Base-by-base conservation (phyloP, 2,888 invertebrate species). In the Cryptops parisi region DNA sequence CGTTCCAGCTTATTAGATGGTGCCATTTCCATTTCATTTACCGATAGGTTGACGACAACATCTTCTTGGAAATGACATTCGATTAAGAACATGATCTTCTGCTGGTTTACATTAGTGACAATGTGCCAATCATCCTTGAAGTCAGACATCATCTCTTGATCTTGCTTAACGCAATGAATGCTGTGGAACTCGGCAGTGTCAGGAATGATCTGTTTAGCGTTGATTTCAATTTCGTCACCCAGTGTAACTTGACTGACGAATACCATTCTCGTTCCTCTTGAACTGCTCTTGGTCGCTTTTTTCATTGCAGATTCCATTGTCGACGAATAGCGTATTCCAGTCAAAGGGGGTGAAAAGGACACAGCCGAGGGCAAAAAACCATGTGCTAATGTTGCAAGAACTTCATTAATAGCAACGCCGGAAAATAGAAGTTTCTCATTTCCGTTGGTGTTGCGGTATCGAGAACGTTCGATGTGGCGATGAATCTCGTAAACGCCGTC, bases 1-100 rank as follows among this genome's bases (percentile, higher is more conserved):
- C n/a, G n/a, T n/a, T n/a, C n/a, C n/a, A n/a, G n/a, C n/a, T n/a
- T n/a, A n/a, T n/a, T n/a, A n/a, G n/a, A n/a, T n/a, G n/a, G n/a
- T n/a, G n/a, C n/a, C 2, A 2, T 25, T n/a, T 26, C 26, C 25
- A 3, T 2, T 25, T 46, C 19, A 12, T 5, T 26, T n/a, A 6
- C 17, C 25, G 4, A 17, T 15, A 19, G 47, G 17, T 27, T n/a
- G n/a, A 46, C 22, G 38, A 12, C n/a, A 17, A 12, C 3, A 21
- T 48, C 48, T 4, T 38, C 38, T 19, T 5, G 2, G n/a, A 48
- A 23, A 12, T 48, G 48, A 15, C 27, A 48, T 48, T 48, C 48
- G 3, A 48, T 33, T 19, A 48, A 23, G 38, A 38, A 48, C 3
- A 21, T 9, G 23, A 48, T 38, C 15, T 21, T 9, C 5, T 33